Evolutionary conservation across 2,888 invertebrate genomes (phyloP).

Genomic region (Bellardia pandia): DNA sequence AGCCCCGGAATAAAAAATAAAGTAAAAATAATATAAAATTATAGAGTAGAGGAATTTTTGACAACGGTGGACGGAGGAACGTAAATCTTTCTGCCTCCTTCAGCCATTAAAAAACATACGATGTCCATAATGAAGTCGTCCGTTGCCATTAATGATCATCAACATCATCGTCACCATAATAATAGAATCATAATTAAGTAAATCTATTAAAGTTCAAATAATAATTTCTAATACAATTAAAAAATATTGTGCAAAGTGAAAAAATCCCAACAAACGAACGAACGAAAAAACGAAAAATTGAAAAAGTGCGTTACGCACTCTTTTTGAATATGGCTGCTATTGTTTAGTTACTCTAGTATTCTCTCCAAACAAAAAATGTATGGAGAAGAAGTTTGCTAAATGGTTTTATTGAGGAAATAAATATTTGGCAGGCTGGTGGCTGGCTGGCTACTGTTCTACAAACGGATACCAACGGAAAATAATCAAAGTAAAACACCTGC

Average conservation of each 20-base stretch:
- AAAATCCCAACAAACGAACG: conserved; percentile 11
- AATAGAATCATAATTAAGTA: conserved; percentile 2
- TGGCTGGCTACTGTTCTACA: conserved; percentile 50
- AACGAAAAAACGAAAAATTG: conserved; percentile 7
- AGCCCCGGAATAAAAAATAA: conserved; percentile 17
- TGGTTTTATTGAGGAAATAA: conserved; percentile 35
- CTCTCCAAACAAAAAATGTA: conserved; percentile 35
- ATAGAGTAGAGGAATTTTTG: conserved; percentile 25
- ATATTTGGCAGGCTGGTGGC: conserved; percentile 17
- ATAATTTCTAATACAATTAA: conserved; percentile 13
- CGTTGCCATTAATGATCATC: not conserved
- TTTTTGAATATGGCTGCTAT: conserved; percentile 34
- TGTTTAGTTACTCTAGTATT: conserved; percentile 29
- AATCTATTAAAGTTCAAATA: conserved; percentile 25
- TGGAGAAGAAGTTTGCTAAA: conserved; percentile 6
- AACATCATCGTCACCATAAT: not conserved
- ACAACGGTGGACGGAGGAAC: not conserved
- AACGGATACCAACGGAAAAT: conserved; percentile 55
- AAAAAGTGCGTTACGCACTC: conserved; percentile 58
- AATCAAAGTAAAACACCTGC: conserved; percentile 70
- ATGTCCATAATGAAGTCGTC: conserved; percentile 1
- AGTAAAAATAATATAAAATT: conserved; percentile 6
- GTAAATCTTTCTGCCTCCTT: conserved; percentile 2
- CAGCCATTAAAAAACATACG: conserved; percentile 9
- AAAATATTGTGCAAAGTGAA: conserved; percentile 24